Evolutionary conservation across 2,797 vertebrate genomes (phyloP).

Genomic region (Anabas testudineus): DNA sequence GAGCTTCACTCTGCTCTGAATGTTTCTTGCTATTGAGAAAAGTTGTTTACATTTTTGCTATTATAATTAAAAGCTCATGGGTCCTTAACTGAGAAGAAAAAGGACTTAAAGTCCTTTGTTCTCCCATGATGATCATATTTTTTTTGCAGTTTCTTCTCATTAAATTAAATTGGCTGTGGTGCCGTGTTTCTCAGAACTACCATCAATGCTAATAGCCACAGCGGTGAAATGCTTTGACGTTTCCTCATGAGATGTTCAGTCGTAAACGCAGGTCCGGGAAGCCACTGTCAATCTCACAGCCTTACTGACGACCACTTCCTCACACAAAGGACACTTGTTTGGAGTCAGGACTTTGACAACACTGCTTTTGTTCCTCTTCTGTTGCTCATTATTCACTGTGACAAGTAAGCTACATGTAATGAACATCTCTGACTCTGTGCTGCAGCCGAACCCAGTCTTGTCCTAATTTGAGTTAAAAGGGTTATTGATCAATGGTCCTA

Average conservation of each 20-base stretch:
- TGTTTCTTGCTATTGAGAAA: slow-evolving; percentile 20
- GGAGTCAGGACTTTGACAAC: slow-evolving; percentile 57
- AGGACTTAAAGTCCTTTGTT: slow-evolving; percentile 39
- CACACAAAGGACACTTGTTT: slow-evolving; percentile 48
- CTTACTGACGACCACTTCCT: slow-evolving; percentile 29
- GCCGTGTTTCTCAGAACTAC: slow-evolving; percentile 23
- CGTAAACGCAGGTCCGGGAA: slow-evolving; percentile 11
- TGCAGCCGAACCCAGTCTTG: slow-evolving; percentile 53
- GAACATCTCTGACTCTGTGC: slow-evolving; percentile 64
- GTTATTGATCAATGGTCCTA: slow-evolving; percentile 73
- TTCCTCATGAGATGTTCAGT: not conserved
- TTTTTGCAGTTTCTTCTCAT: slow-evolving; percentile 50
- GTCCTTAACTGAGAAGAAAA: slow-evolving; percentile 46
- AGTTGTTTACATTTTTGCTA: slow-evolving; percentile 13
- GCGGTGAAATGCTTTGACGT: slow-evolving; percentile 18
- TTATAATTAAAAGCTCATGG: slow-evolving; percentile 49
- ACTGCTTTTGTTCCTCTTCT: slow-evolving; percentile 50
- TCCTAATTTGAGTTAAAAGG: slow-evolving; percentile 70
- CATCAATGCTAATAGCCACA: slow-evolving; percentile 31
- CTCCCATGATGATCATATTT: slow-evolving; percentile 36
- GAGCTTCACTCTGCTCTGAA: not conserved
- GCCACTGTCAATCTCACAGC: slow-evolving; percentile 24
- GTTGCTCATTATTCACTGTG: slow-evolving; percentile 70
- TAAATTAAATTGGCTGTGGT: slow-evolving; percentile 41
- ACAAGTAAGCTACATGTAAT: slow-evolving; percentile 68